These are phyloP conservation scores for Elgonia sp. DNA, from an alignment of 2,888 invertebrate genomes.

Conservation along the genomic window DNA sequence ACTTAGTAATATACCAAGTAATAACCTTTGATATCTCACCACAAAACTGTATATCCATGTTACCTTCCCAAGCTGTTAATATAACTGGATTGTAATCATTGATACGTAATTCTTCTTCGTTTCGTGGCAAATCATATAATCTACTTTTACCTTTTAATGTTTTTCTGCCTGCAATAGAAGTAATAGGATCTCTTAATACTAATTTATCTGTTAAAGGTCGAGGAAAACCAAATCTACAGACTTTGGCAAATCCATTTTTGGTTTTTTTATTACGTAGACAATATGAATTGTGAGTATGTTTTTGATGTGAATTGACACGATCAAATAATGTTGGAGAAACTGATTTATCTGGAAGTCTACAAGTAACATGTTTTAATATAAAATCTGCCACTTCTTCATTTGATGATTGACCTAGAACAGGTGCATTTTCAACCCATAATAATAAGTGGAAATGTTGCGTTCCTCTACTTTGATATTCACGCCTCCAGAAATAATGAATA, in stretches of 20 bases:
- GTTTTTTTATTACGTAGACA: slow-evolving; percentile 25
- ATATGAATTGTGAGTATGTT: slow-evolving; percentile 26
- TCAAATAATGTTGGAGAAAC: slow-evolving; percentile 12
- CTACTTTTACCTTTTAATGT: slow-evolving; percentile 77
- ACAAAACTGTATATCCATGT: slow-evolving; percentile 19
- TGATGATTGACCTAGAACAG: slow-evolving; percentile 28
- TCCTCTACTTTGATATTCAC: too few species aligned
- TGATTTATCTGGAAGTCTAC: slow-evolving; percentile 17
- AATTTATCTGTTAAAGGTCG: slow-evolving; percentile 69
- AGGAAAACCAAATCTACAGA: slow-evolving; percentile 77
- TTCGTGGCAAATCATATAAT: slow-evolving; percentile 79
- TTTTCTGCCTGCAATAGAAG: slow-evolving; percentile 66
- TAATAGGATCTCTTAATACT: slow-evolving; percentile 65
- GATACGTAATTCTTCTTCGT: slow-evolving; percentile 73
- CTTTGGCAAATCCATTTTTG: slow-evolving; percentile 48
- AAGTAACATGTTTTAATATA: slow-evolving; percentile 69
- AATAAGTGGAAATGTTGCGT: too few species aligned
- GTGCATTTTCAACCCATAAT: too few species aligned
- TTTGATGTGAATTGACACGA: slow-evolving; percentile 29
- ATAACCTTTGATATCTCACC: too few species aligned
- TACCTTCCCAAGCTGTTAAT: slow-evolving; percentile 66
- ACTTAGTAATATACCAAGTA: too few species aligned
- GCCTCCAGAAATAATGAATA: too few species aligned
- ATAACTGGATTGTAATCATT: slow-evolving; percentile 75
- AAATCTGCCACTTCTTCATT: slow-evolving; percentile 73